Evolutionary conservation across 2,113 vertebrate genomes (phyloP).

Genomic region (Oceanites oceanicus): DNA sequence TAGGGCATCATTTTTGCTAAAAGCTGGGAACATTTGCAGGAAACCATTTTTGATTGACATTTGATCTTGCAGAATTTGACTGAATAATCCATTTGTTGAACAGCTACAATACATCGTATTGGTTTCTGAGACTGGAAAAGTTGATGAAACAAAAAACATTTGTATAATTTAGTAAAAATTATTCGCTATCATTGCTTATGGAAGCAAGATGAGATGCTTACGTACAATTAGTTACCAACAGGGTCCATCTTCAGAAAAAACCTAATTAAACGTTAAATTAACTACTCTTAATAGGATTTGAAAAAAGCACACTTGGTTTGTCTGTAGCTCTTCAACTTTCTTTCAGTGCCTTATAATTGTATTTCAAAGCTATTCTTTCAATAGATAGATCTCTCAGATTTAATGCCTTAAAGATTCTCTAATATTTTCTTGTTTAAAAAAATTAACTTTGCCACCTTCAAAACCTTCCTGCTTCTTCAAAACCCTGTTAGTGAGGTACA

Average conservation of each 20-base stretch:
- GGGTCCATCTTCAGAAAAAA: background rate
- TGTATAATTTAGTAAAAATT: background rate
- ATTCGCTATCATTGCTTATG: background rate
- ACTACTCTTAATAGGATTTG: background rate
- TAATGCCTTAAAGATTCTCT: background rate
- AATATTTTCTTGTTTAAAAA: background rate
- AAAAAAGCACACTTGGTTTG: background rate
- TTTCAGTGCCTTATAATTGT: background rate
- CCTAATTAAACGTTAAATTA: background rate
- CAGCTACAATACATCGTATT: background rate
- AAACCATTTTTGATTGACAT: background rate
- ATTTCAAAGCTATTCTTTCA: slow-evolving; percentile 14
- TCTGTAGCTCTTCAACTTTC: background rate
- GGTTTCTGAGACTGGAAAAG: background rate
- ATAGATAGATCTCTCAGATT: background rate
- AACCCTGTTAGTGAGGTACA: background rate
- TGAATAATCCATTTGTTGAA: background rate
- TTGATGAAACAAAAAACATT: background rate
- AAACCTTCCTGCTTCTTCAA: background rate
- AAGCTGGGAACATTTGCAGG: background rate
- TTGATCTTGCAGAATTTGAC: background rate
- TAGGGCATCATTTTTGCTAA: background rate
- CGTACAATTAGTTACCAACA: background rate
- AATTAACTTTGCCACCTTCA: background rate
- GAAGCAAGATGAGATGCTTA: background rate